Evolutionary conservation across 2,888 invertebrate species (phyloP), one percentile per base, ranked within the genome.

Genomic region (Nomada ruficornis): DNA sequence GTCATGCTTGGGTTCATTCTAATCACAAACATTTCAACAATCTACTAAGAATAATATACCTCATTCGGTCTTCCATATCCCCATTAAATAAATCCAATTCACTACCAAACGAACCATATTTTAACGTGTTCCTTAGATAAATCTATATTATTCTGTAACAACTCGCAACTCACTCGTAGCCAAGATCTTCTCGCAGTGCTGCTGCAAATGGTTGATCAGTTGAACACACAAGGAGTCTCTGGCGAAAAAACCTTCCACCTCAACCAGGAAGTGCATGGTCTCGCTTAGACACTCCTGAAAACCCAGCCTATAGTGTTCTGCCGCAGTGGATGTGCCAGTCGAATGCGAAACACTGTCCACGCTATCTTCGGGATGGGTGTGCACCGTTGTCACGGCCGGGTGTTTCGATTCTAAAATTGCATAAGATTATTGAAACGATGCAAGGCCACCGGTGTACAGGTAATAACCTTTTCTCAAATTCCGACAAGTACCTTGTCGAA

Each of bases 251-350:
- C 97, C 97, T 90, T 98, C 97, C 11, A 96, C 96, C 91, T 98
- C 98, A 29, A 97, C 97, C 68, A 99, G 96, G 94, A 97, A 99
- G 88, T 98, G 96, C 94, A 98, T 96, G 0, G 97, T 96, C 94
- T 99, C 98, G 71, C 97, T 96, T 92, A 98, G 96, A 87, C 98
- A 98, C 93, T 98, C 98, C 92, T 97, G 97, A 94, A 97, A 99
- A 2, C 99, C 99, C 23, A 97, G 95, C 74, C 97, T 95, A 94
- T 96, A 98, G 86, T 96, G 95, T 69, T 95, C 95, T 7, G 94
- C 91, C 0, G 92, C 93, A 54, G 89, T 91, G 2, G 93, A 90
- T 3, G 90, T 76, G 60, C 86, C 74, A 4, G 92, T 85, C 2
- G 92, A 89, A 80, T 93, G 92, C 2, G 92, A 91, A 62, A 94